Evolutionary conservation across 2,113 vertebrate genomes (phyloP), one percentile per base, ranked within the genome.

Genomic region (Gorilla gorilla): DNA sequence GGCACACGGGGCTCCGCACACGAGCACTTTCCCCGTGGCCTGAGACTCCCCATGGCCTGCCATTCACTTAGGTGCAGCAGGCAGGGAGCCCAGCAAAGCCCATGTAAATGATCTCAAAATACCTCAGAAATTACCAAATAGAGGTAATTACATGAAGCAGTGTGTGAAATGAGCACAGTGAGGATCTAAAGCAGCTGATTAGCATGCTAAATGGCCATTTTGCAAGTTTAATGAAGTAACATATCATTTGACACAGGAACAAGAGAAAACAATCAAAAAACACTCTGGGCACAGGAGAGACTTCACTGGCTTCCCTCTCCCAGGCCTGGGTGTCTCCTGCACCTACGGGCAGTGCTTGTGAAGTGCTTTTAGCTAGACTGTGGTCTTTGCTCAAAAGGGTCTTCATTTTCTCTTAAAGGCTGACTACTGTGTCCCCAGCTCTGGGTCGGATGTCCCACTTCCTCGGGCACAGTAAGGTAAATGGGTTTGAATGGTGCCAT

Each of bases 101-200:
- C 9, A 6, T 5, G 38, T 23, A 27, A 79, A 38, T 43, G 11
- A 52, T 43, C 82, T 76, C 68, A 45, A 43, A 64, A 13, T 27
- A 32, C 38, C 76, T 70, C 25, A 27, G 45, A 16, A 89, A 50
- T 30, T 27, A 35, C 59, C 13, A 22, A 57, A 0, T 5, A 43
- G 59, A 30, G 1, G 0, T 0, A 6, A 35, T 38, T n/a, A 4
- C n/a, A 1, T 8, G 45, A 35, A 6, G 75, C 55, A 13, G 23
- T 10, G 5, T 35, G 38, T 55, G 84, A 43, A 59, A 10, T 25
- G 35, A 68, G 30, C n/a, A 25, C 25, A 1, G 0, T 0, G 43
- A 80, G 64, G 82, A 40, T 72, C 32, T 25, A 3, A 66, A 43
- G n/a, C 6, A 0, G 18, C 5, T 9, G 10, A 6, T 23, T 4